phyloP scores from a whole-genome alignment of 2,888 invertebrate genomes.

The Sinelater perroti region DNA sequence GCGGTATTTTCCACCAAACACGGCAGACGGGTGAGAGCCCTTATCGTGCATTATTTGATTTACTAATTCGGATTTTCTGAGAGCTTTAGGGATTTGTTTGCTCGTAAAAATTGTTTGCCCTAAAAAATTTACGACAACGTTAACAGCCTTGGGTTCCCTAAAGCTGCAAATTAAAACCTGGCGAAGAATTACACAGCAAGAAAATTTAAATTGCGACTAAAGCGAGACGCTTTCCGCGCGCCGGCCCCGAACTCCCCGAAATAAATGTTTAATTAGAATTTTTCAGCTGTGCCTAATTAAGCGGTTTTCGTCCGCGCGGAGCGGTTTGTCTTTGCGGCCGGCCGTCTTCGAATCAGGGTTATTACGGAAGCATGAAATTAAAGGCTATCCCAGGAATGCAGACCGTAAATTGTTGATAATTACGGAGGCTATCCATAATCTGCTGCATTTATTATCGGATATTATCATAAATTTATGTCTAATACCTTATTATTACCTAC shows the following conservation, averaged over 20 bases:
- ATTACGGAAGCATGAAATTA: constrained; percentile 36
- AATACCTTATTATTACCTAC: constrained; percentile 36
- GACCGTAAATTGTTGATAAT: constrained; percentile 38
- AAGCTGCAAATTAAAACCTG: neutral
- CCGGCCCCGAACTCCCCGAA: neutral
- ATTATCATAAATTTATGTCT: constrained; percentile 37
- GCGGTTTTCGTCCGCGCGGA: constrained; percentile 15
- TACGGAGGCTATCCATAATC: constrained; percentile 33
- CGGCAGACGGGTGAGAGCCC: constrained; percentile 5
- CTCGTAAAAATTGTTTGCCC: no score
- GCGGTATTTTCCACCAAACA: constrained; percentile 11
- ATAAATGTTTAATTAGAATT: constrained; percentile 25
- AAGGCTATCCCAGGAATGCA: constrained; percentile 34
- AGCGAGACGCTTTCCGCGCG: neutral
- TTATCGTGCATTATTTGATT: constrained; percentile 12
- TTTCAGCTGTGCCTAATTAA: constrained; percentile 30
- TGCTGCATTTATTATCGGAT: constrained; percentile 37
- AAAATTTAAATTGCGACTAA: constrained; percentile 6
- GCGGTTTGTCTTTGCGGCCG: constrained; percentile 9
- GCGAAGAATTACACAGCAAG: neutral
- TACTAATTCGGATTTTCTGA: constrained; percentile 9
- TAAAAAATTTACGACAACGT: neutral
- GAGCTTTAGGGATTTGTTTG: neutral
- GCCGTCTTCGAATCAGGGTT: constrained; percentile 13
- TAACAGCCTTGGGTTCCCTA: neutral